These are phyloP conservation scores for Sylvicapra grimmia DNA, from an alignment of 2,113 vertebrate genomes.

Conservation along the genomic window DNA sequence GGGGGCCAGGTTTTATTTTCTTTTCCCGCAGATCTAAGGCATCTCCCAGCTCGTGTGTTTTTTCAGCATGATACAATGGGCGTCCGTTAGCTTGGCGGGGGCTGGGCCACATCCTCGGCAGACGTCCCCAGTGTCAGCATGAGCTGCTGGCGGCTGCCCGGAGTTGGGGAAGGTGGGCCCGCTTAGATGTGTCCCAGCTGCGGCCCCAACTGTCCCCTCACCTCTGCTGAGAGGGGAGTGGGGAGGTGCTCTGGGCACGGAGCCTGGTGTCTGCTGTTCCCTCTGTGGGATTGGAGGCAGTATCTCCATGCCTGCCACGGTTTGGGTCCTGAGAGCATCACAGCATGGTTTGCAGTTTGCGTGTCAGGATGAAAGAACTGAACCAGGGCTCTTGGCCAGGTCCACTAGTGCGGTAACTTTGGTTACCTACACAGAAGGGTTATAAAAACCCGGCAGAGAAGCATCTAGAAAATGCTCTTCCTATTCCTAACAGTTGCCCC, in stretches of 20 bases:
- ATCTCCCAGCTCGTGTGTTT: constrained; percentile 66
- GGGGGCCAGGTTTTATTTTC: background rate
- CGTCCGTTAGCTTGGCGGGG: constrained; percentile 50
- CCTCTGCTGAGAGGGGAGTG: background rate
- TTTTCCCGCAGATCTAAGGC: background rate
- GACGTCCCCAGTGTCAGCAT: constrained; percentile 57
- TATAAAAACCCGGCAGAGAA: background rate
- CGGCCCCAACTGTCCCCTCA: background rate
- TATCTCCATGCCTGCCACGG: background rate
- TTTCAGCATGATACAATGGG: constrained; percentile 36
- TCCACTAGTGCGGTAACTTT: background rate
- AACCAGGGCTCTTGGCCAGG: background rate
- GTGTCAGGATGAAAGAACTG: background rate
- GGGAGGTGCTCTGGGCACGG: no score
- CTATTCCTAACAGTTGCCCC: background rate
- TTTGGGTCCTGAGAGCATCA: no score
- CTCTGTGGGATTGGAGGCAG: background rate
- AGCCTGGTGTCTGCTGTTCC: background rate
- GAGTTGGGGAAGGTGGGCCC: background rate
- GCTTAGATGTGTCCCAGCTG: background rate
- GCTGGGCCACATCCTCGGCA: constrained; percentile 63
- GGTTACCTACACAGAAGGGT: background rate
- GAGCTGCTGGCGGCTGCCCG: background rate
- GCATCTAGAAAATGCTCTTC: background rate
- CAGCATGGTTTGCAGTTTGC: background rate